Base-by-base conservation (phyloP, 2,888 invertebrate genomes). In the Neuroscelio doddi region DNA sequence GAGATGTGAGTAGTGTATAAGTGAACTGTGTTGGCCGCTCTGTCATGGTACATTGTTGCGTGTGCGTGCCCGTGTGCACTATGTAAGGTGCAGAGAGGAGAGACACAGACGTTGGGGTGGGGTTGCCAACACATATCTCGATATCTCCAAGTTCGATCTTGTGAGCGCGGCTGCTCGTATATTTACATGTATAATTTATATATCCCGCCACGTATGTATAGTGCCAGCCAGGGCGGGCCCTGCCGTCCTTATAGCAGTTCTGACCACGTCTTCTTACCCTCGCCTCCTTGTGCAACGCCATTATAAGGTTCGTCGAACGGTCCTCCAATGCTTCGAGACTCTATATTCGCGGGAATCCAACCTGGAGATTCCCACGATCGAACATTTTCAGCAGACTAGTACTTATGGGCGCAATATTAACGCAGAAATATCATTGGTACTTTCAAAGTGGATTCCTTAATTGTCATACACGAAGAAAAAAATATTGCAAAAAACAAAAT, bases 181-280 rank as follows among this genome's bases (percentile, higher is more conserved):
- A 81, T 81, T 81, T 81, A 81, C 80, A 81, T 81, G 80, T 80
- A 81, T 81, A 81, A 81, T 81, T 81, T 80, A 81, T 81, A 80
- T 81, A 80, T 76, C 77, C 75, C 74, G 72, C 68, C 64, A 49
- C 64, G 72, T 64, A 67, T 66, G 70, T 64, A 52, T 58, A 69
- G 68, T 59, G 70, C 46, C 55, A 55, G 70, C 56, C 46, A 45
- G 70, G 72, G 72, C 72, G 64, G 61, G 63, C 47, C 50, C 46
- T 45, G 50, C 46, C 63, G 62, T 59, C 46, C 53, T 51, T 52
- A 44, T 27, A 47, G n/a, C n/a, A n/a, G n/a, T n/a, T n/a, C n/a
- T 50, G 10, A 24, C 34, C 52, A 14, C 24, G 36, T 49, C 49
- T 52, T 50, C 30, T 52, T 55, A 47, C 57, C 57, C 64, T 70